These are phyloP conservation scores for Eurypyga helias DNA, from an alignment of 2,113 vertebrate species.

Conservation along the genomic window DNA sequence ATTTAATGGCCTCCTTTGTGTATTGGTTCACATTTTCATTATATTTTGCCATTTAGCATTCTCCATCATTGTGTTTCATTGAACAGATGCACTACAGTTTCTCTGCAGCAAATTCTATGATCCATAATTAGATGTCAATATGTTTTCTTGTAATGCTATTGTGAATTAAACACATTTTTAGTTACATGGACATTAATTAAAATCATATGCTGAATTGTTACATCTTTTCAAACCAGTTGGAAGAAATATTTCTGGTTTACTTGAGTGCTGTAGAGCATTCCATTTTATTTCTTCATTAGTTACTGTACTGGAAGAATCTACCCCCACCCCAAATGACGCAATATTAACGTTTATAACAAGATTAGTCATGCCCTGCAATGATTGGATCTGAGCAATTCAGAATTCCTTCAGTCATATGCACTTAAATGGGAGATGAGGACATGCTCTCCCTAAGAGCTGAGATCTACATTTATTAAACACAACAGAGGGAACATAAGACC, in stretches of 20 bases:
- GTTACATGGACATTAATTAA: conserved; percentile 85
- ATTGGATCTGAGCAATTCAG: neutral
- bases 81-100: conserved; percentile 84
- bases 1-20: conserved; percentile 76
- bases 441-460: neutral
- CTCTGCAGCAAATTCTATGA: conserved; percentile 78
- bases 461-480: neutral
- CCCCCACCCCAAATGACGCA: neutral
- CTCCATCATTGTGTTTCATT: conserved; percentile 78
- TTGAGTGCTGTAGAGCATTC: conserved; percentile 67
- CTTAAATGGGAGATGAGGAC: neutral
- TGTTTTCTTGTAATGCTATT: conserved; percentile 79
- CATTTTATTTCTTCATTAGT: conserved; percentile 61
- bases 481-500: neutral
- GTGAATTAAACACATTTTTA: conserved; percentile 84
- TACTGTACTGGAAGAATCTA: conserved; percentile 11
- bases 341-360: neutral
- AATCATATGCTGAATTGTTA: conserved; percentile 81
- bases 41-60: conserved; percentile 77
- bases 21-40: conserved; percentile 78
- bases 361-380: neutral
- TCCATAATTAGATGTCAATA: conserved; percentile 86
- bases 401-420: neutral
- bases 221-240: conserved; percentile 77
- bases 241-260: conserved; percentile 79